phyloP scores from a whole-genome alignment of 1,140 invertebrate species.

The Calliphora vicina region DNA sequence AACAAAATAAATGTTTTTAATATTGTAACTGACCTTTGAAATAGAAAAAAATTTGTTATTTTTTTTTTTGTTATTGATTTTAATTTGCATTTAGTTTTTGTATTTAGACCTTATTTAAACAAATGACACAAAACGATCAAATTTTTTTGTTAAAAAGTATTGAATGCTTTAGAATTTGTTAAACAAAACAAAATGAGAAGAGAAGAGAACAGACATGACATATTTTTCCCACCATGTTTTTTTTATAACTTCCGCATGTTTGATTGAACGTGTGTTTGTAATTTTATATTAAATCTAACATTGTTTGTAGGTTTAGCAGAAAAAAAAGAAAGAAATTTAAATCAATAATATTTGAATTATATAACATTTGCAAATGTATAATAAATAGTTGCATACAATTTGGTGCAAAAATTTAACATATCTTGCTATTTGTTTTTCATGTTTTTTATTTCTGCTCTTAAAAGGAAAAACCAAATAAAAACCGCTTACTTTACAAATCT shows the following conservation, averaged over 20 bases:
- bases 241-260: background rate
- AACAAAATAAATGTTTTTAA: background rate
- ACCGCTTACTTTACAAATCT: background rate
- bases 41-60: background rate
- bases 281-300: too few relatives aligned
- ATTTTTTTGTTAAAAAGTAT: background rate
- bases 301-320: too few relatives aligned
- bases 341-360: background rate
- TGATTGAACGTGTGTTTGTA: too few relatives aligned
- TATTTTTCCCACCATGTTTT: background rate
- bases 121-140: background rate
- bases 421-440: too few relatives aligned
- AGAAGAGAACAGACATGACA: background rate
- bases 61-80: background rate
- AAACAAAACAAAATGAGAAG: background rate
- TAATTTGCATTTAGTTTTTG: background rate
- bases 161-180: too few relatives aligned
- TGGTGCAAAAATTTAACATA: too few relatives aligned
- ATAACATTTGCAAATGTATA: background rate
- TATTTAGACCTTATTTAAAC: background rate
- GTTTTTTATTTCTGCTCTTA: too few relatives aligned
- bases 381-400: too few relatives aligned
- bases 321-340: background rate
- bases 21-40: conserved; percentile 13
- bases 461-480: too few relatives aligned